Evolutionary conservation across 2,113 vertebrate genomes (phyloP).

Genomic region (Myiozetetes cayanensis): DNA sequence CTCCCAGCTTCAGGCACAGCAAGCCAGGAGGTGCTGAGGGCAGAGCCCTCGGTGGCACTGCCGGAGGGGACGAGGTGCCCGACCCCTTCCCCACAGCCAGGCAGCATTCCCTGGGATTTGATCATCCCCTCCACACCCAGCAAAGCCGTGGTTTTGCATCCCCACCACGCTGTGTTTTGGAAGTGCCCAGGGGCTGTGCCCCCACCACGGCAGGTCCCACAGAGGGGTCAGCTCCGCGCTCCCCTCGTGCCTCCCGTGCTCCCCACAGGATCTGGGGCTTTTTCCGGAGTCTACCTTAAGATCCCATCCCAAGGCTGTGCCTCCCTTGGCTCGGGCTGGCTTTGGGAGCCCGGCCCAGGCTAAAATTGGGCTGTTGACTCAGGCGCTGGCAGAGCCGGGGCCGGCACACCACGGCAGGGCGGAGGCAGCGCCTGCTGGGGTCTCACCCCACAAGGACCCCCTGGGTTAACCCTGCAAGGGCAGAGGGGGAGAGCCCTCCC

Average conservation of each 20-base stretch:
- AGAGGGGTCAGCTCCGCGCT: not conserved
- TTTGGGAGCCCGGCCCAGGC: not conserved
- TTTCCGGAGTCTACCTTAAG: slow-evolving; percentile 21
- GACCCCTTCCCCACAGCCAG: accelerated
- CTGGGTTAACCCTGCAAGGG: not conserved
- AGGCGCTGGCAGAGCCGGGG: not conserved
- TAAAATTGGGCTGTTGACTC: slow-evolving; percentile 27
- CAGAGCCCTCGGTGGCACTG: not conserved
- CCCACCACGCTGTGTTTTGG: accelerated
- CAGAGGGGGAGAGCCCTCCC: not conserved
- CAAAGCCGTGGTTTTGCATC: accelerated
- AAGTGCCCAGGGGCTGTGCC: accelerated
- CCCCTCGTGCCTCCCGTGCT: accelerated
- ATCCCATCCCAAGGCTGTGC: not conserved
- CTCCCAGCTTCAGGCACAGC: slow-evolving; percentile 58
- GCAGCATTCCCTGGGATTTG: not conserved
- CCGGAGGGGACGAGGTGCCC: accelerated
- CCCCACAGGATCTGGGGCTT: accelerated
- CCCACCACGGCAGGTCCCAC: accelerated
- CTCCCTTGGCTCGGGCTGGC: slow-evolving; percentile 6
- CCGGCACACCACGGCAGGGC: not conserved
- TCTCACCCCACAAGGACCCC: not conserved
- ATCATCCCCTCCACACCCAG: not conserved
- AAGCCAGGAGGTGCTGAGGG: slow-evolving; percentile 37
- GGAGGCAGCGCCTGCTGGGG: not conserved